A percentile compares a stretch with the other conserved stretches of the same genome.
These are phyloP conservation scores for Mesorhabditis spiculigera DNA, from an alignment of 2,888 invertebrate genomes.

Conservation along the genomic window DNA sequence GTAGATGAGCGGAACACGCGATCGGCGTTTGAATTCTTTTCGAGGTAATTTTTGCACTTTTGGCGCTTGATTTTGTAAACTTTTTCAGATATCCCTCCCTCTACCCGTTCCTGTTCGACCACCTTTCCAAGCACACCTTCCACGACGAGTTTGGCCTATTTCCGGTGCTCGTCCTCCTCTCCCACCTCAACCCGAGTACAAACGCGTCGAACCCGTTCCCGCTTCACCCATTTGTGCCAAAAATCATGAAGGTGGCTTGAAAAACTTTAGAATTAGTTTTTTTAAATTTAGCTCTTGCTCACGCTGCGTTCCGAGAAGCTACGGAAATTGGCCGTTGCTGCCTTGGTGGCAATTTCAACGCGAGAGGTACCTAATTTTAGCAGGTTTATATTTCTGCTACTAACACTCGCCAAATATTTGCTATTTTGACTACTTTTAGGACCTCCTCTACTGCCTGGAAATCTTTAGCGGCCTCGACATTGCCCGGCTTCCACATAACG, in stretches of 20 bases:
- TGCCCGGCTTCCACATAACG: not conserved
- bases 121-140: not conserved
- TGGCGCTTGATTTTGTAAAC: conserved; percentile 12
- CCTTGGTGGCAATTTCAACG: conserved; percentile 34
- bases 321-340: conserved; percentile 38
- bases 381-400: too few species aligned
- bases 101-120: conserved; percentile 16
- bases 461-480: not conserved
- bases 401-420: not conserved
- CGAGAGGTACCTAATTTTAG: conserved; percentile 18
- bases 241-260: not conserved
- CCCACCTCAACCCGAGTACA: conserved; percentile 33
- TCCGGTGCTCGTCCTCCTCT: conserved; percentile 34
- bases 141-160: conserved; percentile 27
- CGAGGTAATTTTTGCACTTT: conserved; percentile 21
- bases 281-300: conserved; percentile 23
- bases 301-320: conserved; percentile 33
- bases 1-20: conserved; percentile 37
- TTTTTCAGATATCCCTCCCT: conserved; percentile 18
- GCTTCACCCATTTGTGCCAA: not conserved
- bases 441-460: not conserved
- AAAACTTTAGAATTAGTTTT: conserved; percentile 12
- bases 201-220: conserved; percentile 3
- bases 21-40: conserved; percentile 44
- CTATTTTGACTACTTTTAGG: not conserved